These are phyloP conservation scores for Paraescarpia echinospica DNA, from an alignment of 1,140 invertebrate genomes.

Conservation along the genomic window DNA sequence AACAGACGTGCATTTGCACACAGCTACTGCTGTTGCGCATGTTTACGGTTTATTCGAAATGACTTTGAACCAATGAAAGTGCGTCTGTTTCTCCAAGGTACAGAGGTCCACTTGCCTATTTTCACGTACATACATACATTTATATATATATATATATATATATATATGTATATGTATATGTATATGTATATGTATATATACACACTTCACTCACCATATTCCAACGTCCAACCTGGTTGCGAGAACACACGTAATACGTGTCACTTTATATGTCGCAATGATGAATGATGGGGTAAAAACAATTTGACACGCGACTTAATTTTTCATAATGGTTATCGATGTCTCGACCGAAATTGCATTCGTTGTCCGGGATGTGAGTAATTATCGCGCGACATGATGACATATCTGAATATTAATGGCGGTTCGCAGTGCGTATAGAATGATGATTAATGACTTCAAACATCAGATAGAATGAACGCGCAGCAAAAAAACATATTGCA, in stretches of 20 bases:
- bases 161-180: no score
- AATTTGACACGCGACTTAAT: neutral
- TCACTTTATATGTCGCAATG: neutral
- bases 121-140: no score
- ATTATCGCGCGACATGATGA: neutral
- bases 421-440: neutral
- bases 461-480: neutral
- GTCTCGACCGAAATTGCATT: neutral
- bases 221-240: no score
- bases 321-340: neutral
- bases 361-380: neutral
- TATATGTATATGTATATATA: no score
- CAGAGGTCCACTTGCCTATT: no score
- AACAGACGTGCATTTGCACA: no score
- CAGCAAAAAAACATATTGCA: neutral
- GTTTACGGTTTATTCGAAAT: no score
- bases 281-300: neutral
- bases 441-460: neutral
- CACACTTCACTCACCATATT: no score
- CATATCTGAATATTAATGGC: neutral
- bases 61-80: no score
- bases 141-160: no score
- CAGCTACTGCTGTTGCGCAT: no score
- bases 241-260: neutral
- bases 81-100: no score